Evolutionary conservation across 2,797 vertebrate species (phyloP).

Genomic region (Hypotaenidia okinawae): DNA sequence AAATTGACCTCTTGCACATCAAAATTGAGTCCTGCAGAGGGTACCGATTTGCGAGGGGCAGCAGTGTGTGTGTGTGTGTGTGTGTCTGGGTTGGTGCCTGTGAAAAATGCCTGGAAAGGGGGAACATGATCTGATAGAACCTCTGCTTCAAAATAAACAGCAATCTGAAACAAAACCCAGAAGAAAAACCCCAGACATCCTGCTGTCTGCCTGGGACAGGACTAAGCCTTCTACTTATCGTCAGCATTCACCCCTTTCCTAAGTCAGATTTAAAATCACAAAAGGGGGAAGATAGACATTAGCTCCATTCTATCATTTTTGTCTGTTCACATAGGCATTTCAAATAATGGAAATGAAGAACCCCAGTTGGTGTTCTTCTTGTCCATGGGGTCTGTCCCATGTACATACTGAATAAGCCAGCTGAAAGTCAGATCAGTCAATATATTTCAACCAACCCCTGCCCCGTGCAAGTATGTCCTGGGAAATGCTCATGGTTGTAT

Average conservation of each 20-base stretch:
- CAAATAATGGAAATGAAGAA: neutral
- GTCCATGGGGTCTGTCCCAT: neutral
- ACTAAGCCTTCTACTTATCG: neutral
- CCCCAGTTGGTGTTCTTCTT: neutral
- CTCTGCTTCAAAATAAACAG: slow-evolving; percentile 24
- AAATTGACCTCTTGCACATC: neutral
- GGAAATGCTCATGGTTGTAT: neutral
- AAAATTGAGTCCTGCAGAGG: neutral
- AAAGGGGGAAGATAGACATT: neutral
- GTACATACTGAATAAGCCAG: neutral
- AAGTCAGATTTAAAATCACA: neutral
- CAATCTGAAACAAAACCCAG: neutral
- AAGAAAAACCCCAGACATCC: neutral
- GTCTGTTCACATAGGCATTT: neutral
- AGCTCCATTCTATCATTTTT: neutral
- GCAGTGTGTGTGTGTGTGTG: neutral
- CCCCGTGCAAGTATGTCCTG: neutral
- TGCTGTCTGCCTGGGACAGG: neutral
- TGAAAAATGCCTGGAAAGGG: neutral
- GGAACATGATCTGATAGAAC: neutral
- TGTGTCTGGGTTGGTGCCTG: neutral
- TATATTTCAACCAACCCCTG: neutral
- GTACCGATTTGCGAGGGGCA: neutral
- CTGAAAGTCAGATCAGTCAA: neutral
- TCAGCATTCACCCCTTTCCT: neutral